Evolutionary conservation across 1,140 invertebrate genomes (phyloP), one percentile per base, ranked within the genome.

Genomic region (Dysdera silvatica): DNA sequence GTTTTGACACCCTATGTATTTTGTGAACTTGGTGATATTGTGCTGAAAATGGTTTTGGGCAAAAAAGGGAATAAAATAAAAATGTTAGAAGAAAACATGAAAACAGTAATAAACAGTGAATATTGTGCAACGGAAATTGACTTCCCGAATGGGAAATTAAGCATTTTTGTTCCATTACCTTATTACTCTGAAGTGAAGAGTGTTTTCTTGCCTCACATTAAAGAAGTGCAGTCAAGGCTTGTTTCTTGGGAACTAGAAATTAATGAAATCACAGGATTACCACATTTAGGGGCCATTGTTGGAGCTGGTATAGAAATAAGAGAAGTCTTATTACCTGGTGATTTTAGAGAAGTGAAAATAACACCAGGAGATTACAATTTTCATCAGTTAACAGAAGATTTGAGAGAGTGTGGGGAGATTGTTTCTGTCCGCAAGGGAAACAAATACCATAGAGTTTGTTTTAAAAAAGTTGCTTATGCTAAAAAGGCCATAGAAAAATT

Each of bases 281-380:
- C 26, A 24, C 35, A 43, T 12, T 29, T 65, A 6, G 20, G 33
- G 28, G 29, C 47, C 20, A 40, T 65, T 37, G 7, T 66, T 24
- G 52, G 49, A 41, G n/a, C 52, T 51, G 65, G 65, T 26, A 43
- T 35, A 20, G 8, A 23, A 32, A 49, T 66, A 18, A 56, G 57
- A 52, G 51, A 59, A 28, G 37, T 66, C 26, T n/a, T 66, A 23
- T 33, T 61, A 8, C 58, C 65, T 23, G 54, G 48, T 10, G 65
- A 66, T 24, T 61, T 49, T 45, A 29, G 58, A 14, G 51, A 65
- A 10, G 5, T 65, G 10, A 53, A 58, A 35, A 35, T 65, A 24
- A 20, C 23, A 18, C n/a, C 49, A 33, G 58, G 47, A 10, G 12
- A 40, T 35, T 20, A 52, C 12, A 40, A 24, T 53, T 65, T 20